phyloP scores from a whole-genome alignment of 2,113 vertebrate genomes.

The Chloropsis cyanopogon region DNA sequence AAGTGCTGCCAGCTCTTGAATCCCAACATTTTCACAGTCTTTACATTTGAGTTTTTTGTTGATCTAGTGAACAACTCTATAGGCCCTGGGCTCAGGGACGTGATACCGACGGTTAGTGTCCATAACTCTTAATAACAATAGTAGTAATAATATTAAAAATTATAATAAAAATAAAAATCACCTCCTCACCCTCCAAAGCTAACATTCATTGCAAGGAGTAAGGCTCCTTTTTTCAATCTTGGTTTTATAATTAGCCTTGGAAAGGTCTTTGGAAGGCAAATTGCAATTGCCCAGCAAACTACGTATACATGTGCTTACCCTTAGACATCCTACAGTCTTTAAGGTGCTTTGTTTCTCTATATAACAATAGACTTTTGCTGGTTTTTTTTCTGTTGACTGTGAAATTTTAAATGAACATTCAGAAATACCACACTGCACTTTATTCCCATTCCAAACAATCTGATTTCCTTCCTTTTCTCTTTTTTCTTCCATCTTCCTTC shows the following conservation, averaged over 20 bases:
- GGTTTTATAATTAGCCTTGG: neutral
- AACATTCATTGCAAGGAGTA: neutral
- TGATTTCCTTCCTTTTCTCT: neutral
- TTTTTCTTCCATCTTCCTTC: neutral
- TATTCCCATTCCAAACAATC: neutral
- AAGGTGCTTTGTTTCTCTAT: neutral
- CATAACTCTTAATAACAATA: neutral
- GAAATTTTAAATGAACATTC: neutral
- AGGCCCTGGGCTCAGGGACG: neutral
- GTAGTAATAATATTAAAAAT: neutral
- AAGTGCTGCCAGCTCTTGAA: neutral
- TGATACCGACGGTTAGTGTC: neutral
- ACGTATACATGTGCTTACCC: neutral
- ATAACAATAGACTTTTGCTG: neutral
- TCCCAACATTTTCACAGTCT: neutral
- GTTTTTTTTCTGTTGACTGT: neutral
- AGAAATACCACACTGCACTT: neutral
- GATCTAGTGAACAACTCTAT: neutral
- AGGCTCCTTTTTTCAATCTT: neutral
- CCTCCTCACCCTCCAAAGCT: rapidly evolving
- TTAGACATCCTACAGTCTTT: neutral
- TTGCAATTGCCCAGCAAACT: neutral
- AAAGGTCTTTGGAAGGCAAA: neutral
- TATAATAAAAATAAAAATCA: neutral
- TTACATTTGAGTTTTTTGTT: neutral